A percentile compares a stretch with the other conserved stretches of the same genome.
phyloP scores from a whole-genome alignment of 2,113 vertebrate species.

The Laticauda colubrina region DNA sequence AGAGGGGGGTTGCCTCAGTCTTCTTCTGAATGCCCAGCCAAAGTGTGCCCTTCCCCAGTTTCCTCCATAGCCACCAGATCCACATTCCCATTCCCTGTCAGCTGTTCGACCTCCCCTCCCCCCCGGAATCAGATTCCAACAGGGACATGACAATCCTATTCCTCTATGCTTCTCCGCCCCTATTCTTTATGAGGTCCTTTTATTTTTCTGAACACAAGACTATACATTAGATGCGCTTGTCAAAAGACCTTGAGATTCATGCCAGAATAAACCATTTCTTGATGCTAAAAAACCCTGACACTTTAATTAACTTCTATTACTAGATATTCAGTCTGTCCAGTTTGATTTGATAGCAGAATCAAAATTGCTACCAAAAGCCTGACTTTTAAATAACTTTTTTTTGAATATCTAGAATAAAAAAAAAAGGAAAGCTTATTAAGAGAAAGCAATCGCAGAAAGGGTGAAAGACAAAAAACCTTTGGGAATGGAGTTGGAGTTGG shows the following conservation, averaged over 20 bases:
- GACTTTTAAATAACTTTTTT: slow-evolving; percentile 6
- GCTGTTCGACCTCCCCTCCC: too few species aligned
- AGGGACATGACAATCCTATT: too few species aligned
- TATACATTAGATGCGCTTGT: neutral
- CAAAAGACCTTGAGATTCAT: slow-evolving; percentile 3
- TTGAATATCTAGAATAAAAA: neutral
- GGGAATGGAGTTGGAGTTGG: neutral
- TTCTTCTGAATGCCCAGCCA: too few species aligned
- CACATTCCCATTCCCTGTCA: too few species aligned
- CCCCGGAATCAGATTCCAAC: too few species aligned
- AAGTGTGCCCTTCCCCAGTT: too few species aligned
- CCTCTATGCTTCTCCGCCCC: neutral
- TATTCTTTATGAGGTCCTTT: neutral
- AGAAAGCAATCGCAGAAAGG: neutral
- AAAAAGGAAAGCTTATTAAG: neutral
- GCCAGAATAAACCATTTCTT: neutral
- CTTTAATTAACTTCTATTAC: slow-evolving; percentile 27
- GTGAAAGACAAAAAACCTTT: neutral
- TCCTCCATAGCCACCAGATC: too few species aligned
- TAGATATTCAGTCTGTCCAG: slow-evolving; percentile 1
- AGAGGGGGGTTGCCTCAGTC: too few species aligned
- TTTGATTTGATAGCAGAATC: slow-evolving; percentile 8
- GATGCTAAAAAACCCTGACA: slow-evolving; percentile 14
- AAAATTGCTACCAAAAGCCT: neutral
- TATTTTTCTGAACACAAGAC: neutral